Evolutionary conservation across 1,140 invertebrate genomes (phyloP).

Genomic region (Drosophila arawakana): DNA sequence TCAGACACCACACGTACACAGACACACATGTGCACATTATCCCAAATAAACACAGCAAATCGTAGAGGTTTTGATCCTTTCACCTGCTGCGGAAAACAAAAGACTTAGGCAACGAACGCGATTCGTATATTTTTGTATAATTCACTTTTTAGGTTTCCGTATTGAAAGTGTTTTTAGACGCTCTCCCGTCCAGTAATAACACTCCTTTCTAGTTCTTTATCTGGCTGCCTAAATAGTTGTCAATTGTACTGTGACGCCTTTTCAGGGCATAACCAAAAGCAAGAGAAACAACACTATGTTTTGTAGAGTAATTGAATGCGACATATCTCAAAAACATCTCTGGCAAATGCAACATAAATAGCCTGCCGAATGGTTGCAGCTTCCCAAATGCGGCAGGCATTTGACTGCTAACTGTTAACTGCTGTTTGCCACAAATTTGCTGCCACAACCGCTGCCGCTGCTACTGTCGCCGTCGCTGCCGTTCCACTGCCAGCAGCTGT

Average conservation of each 20-base stretch:
- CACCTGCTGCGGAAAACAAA: slow-evolving; percentile 73
- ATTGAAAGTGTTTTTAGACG: slow-evolving; percentile 55
- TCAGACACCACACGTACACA: slow-evolving; percentile 5
- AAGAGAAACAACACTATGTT: slow-evolving; percentile 18
- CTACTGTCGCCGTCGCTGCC: background rate
- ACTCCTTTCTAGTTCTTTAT: slow-evolving; percentile 70
- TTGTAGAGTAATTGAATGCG: slow-evolving; percentile 50
- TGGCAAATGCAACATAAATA: slow-evolving; percentile 41
- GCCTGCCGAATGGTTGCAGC: slow-evolving; percentile 38
- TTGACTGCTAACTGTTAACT: slow-evolving; percentile 28
- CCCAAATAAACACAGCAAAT: background rate
- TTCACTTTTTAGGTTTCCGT: slow-evolving; percentile 43
- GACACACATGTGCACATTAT: background rate
- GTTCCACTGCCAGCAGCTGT: slow-evolving; percentile 52
- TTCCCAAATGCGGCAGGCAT: slow-evolving; percentile 54
- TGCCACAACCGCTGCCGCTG: slow-evolving; percentile 1
- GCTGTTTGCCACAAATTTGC: slow-evolving; percentile 19
- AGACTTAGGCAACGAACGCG: slow-evolving; percentile 79
- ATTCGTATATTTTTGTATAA: slow-evolving; percentile 33
- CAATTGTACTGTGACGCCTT: slow-evolving; percentile 46
- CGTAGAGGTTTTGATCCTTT: slow-evolving; percentile 49
- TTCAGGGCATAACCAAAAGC: slow-evolving; percentile 36
- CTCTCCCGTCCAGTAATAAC: background rate
- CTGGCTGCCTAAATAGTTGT: slow-evolving; percentile 44
- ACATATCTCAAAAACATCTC: slow-evolving; percentile 49